These are phyloP conservation scores for Ceratoteleas bidentatus DNA, from an alignment of 1,140 invertebrate species.

Conservation along the genomic window DNA sequence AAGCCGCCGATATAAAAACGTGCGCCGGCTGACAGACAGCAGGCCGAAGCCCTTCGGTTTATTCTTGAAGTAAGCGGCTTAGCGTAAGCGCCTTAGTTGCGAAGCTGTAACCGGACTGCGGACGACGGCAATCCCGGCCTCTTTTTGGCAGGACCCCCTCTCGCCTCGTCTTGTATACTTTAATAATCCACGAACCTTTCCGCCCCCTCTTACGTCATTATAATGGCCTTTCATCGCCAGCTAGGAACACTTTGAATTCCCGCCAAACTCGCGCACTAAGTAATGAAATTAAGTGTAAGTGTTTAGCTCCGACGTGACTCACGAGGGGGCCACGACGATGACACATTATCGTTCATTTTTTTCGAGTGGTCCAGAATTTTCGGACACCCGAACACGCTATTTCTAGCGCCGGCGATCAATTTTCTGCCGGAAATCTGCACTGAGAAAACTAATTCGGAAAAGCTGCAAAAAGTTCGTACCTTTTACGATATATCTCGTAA, in stretches of 20 bases:
- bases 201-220: conserved; percentile 36
- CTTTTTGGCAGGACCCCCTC: conserved; percentile 57
- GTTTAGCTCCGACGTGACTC: conserved; percentile 25
- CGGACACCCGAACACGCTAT: background rate
- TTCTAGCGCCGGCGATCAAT: no score
- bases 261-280: conserved; percentile 17
- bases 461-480: no score
- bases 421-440: no score
- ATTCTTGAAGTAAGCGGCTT: conserved; percentile 76
- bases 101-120: conserved; percentile 63
- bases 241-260: conserved; percentile 38
- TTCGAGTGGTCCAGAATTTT: background rate
- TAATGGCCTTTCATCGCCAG: conserved; percentile 51
- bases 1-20: conserved; percentile 74
- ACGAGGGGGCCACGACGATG: conserved; percentile 3
- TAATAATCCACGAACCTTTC: conserved; percentile 55
- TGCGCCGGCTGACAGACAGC: conserved; percentile 65
- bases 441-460: no score
- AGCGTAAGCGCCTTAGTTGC: conserved; percentile 69
- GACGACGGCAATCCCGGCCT: conserved; percentile 38
- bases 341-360: conserved; percentile 8
- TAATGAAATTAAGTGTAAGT: conserved; percentile 51
- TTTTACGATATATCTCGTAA: no score
- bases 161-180: conserved; percentile 51
- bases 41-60: conserved; percentile 73